These are phyloP conservation scores for Laspeyria flexula DNA, from an alignment of 2,888 invertebrate species.

Conservation along the genomic window DNA sequence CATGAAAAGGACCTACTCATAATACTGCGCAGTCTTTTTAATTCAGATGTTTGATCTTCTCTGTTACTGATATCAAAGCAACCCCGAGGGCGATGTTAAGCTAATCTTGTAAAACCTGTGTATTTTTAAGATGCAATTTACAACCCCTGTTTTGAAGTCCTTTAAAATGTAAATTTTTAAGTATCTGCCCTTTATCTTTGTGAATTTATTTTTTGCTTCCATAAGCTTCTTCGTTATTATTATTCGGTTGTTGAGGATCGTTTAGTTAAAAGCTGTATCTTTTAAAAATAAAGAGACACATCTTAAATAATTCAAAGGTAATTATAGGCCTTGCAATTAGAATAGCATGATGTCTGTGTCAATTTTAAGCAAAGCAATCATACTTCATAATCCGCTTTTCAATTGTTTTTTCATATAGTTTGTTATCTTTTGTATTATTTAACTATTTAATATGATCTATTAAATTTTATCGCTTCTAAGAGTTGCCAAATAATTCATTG, in stretches of 20 bases:
- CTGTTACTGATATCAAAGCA: constrained; percentile 74
- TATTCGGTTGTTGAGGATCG: constrained; percentile 31
- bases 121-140: constrained; percentile 77
- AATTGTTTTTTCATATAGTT: no score
- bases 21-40: constrained; percentile 55
- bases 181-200: constrained; percentile 50
- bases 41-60: constrained; percentile 70
- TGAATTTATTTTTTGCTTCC: constrained; percentile 48
- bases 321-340: no score
- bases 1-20: constrained; percentile 34
- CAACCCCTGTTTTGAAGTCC: constrained; percentile 66
- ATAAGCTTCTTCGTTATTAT: constrained; percentile 47
- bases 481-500: no score
- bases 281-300: constrained; percentile 5
- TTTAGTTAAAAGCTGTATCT: constrained; percentile 7
- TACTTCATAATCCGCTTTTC: no score
- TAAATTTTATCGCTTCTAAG: no score
- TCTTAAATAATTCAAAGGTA: no score
- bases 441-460: no score
- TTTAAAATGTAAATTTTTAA: constrained; percentile 70
- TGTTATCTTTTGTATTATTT: no score
- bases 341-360: no score
- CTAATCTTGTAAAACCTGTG: constrained; percentile 76
- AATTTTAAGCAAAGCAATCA: not conserved
- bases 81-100: constrained; percentile 57